Evolutionary conservation across 2,797 vertebrate species (phyloP).

Genomic region (Chiloscyllium punctatum): DNA sequence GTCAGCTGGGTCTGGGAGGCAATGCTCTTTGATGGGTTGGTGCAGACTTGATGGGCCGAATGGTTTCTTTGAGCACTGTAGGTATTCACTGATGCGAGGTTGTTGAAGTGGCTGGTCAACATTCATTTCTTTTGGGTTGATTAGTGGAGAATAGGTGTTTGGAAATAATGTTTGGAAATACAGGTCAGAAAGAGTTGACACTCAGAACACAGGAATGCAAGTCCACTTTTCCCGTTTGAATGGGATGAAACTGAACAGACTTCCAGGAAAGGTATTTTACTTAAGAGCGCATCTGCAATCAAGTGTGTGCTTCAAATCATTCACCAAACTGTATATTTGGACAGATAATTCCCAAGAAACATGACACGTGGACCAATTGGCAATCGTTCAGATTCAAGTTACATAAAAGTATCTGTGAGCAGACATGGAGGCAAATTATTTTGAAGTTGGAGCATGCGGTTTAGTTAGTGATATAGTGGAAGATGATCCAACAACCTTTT

Average conservation of each 20-base stretch:
- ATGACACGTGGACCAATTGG: not conserved
- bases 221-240: not conserved
- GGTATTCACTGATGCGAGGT: too few species aligned
- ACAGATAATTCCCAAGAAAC: not conserved
- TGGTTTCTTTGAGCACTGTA: too few species aligned
- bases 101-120: not conserved
- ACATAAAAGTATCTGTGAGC: not conserved
- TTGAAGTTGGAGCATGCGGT: not conserved
- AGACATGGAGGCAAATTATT: not conserved
- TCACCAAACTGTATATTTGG: not conserved
- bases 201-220: not conserved
- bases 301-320: not conserved
- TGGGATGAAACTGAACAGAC: not conserved
- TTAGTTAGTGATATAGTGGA: not conserved
- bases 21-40: too few species aligned
- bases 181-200: not conserved
- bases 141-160: not conserved
- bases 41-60: too few species aligned
- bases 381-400: not conserved
- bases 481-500: not conserved
- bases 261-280: not conserved
- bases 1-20: too few species aligned
- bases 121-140: not conserved
- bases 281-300: not conserved
- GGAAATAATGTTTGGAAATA: not conserved